A percentile compares a stretch with the other conserved stretches of the same genome.
phyloP scores from a whole-genome alignment of 1,140 invertebrate species.

The Drosophila triauraria region DNA sequence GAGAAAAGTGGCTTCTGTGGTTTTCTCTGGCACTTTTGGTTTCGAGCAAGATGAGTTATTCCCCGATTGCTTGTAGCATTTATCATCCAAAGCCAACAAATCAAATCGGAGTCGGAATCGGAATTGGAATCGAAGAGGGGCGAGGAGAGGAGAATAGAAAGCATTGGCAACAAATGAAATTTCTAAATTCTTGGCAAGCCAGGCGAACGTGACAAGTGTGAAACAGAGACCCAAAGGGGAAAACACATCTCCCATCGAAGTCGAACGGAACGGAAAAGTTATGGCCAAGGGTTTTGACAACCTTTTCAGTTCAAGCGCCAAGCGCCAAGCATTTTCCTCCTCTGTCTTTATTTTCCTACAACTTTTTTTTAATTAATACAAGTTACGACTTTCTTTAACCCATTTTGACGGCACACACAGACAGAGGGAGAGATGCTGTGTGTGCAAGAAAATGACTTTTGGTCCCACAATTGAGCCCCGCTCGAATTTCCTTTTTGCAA shows the following conservation, averaged over 20 bases:
- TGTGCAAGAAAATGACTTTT: conserved; percentile 43
- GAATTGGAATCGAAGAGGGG: conserved; percentile 20
- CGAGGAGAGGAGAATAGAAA: conserved; percentile 55
- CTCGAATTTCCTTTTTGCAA: conserved; percentile 54
- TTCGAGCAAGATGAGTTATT: conserved; percentile 63
- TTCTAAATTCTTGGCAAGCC: conserved; percentile 73
- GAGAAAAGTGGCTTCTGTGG: conserved; percentile 32
- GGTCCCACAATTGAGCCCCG: conserved; percentile 32
- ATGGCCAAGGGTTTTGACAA: conserved; percentile 27
- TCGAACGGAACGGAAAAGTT: conserved; percentile 27
- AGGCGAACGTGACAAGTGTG: conserved; percentile 69
- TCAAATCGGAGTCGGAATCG: conserved; percentile 45
- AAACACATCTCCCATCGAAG: conserved; percentile 15
- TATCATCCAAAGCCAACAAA: conserved; percentile 31
- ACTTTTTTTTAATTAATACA: conserved; percentile 73
- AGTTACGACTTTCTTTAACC: conserved; percentile 78
- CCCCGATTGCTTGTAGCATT: conserved; percentile 34
- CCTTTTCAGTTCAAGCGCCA: conserved; percentile 18
- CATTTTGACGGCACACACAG: conserved; percentile 39
- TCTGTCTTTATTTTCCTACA: conserved; percentile 14
- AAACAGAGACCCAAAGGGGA: conserved; percentile 25
- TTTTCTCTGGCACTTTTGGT: conserved; percentile 62
- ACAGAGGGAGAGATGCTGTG: conserved; percentile 20
- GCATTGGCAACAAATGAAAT: conserved; percentile 73
- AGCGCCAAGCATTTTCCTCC: conserved; percentile 6